Base-by-base conservation (phyloP, 2,113 vertebrate genomes). In the Gallinago undulata region DNA sequence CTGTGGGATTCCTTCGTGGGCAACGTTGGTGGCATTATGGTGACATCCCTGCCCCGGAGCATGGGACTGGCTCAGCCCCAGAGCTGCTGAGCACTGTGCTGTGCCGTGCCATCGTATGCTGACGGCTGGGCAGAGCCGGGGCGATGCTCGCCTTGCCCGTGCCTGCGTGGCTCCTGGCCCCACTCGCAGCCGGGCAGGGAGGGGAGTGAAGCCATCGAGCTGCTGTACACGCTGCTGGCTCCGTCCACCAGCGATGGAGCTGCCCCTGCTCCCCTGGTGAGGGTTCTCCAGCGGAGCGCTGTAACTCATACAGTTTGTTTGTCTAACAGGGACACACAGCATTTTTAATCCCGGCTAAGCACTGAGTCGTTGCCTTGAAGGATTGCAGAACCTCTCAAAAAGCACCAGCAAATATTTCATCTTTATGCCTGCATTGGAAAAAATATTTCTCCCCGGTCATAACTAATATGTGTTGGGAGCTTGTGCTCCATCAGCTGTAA, bases 261-360 rank as follows among this genome's bases (percentile, higher is more conserved):
- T 84, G 63, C 55, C 47, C n/a, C 21, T 3, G 21, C 25, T 75
- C 33, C 39, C 83, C 30, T 1, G 2, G 51, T 10, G 1, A 18
- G 2, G 66, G 24, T 10, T 74, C 70, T 63, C 50, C 43, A 7
- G 35, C 4, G 0, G 35, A 51, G 55, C 2, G 1, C 30, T 28
- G 74, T 23, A 41, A 30, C 76, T 92, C 51, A 1, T 16, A 3
- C 19, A 6, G 53, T 67, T 13, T 83, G 68, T 81, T 92, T 82
- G 60, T 66, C 41, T 76, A 5, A 41, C 60, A 23, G 72, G 68
- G 81, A n/a, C 62, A 43, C 1, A 1, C 12, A 43, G 78, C 83
- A 39, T 78, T 91, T 94, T 78, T 63, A 93, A 83, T 88, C 47
- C 77, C 37, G 67, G 55, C 89, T 83, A 37, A 86, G 94, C 88